phyloP scores from a whole-genome alignment of 2,113 vertebrate species.

The Semnopithecus entellus region DNA sequence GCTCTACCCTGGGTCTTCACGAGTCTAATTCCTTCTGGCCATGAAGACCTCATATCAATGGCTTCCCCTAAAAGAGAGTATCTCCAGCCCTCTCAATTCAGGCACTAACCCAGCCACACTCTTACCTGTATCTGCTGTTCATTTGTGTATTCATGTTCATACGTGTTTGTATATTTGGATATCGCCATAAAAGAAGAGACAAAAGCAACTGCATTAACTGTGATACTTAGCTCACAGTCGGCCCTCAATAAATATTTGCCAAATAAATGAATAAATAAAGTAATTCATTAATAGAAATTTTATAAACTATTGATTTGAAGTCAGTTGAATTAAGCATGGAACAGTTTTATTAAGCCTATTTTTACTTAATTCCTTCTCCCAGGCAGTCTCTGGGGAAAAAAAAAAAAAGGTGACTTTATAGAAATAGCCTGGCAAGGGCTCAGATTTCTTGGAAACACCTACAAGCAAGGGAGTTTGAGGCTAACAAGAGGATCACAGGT shows the following conservation, averaged over 20 bases:
- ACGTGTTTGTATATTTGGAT: not conserved
- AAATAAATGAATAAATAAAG: not conserved
- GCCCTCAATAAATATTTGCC: not conserved
- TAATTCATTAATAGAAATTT: not conserved
- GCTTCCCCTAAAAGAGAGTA: not conserved
- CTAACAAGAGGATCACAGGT: constrained; percentile 46
- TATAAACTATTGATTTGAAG: not conserved
- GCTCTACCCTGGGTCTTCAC: not conserved
- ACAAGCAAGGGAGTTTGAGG: constrained; percentile 33
- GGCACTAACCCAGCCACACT: not conserved
- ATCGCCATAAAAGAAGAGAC: not conserved
- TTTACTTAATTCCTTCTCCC: not conserved
- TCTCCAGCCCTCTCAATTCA: no score
- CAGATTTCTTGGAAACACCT: constrained; percentile 60
- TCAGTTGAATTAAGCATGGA: not conserved
- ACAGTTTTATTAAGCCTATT: not conserved
- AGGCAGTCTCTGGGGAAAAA: not conserved
- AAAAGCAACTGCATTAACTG: not conserved
- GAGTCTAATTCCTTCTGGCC: not conserved
- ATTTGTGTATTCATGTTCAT: no score
- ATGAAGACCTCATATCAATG: not conserved
- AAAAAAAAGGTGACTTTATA: not conserved
- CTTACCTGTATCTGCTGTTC: not conserved
- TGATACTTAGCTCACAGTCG: not conserved
- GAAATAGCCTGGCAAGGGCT: not conserved